Base-by-base conservation (phyloP, 2,888 invertebrate species). In the Epinotia nisella region DNA sequence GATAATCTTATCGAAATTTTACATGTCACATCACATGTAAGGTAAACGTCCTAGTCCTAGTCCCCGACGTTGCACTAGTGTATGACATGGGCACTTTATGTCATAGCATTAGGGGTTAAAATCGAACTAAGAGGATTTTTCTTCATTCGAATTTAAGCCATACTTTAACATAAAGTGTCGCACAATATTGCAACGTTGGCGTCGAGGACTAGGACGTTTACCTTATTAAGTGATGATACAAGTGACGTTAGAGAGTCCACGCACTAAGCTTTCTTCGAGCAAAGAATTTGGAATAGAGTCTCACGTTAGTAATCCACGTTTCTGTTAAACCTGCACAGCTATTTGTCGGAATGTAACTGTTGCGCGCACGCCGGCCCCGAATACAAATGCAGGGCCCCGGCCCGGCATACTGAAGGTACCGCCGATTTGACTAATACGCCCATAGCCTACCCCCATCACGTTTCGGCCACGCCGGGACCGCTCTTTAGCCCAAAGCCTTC, bases 271-370 rank as follows among this genome's bases (percentile, higher is more conserved):
- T n/a, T 49, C 15, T 7, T 55, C 66, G 55, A 60, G 49, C 35
- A 39, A 51, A 51, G 59, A 69, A 69, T 60, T 69, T 39, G 60
- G 60, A 60, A 69, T 69, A 17, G 24, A 66, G 55, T 61, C 66
- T 21, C 66, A 71, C 49, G 71, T 74, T 65, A 66, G 81, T 83
- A 83, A 83, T 83, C 82, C 82, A 78, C 77, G 78, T 80, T 77
- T 82, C 83, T 68, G 71, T 71, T 69, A 58, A 84, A 80, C 81
- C 76, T 76, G 78, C 77, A 88, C 89, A 85, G 90, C 89, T 89
- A 90, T 79, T 88, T 87, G 80, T 80, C 79, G 85, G 89, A 90
- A 89, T 80, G 76, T 89, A 91, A 90, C 91, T 86, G 91, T 89
- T 73, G 64, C 77, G 75, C 74, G 77, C 67, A 75, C 76, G 71